Conservation (phyloP, 92 coral and sea anemone genomes). For the Pocillopora meandrina region DNA sequence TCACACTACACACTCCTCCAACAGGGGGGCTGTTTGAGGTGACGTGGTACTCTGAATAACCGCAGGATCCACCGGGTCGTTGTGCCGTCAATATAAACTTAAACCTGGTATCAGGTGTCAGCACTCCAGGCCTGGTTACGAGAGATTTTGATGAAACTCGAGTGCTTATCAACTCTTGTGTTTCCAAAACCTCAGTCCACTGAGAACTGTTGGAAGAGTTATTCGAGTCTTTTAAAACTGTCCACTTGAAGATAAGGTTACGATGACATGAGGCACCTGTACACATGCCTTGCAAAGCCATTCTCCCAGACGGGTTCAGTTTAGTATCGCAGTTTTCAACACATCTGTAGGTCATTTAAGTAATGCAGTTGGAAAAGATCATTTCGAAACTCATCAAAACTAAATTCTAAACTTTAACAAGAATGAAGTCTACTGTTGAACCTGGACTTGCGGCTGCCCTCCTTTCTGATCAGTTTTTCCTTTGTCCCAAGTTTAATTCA, state of each 20-base stretch:
- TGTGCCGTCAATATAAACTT: conserved; percentile 39
- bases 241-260: conserved; percentile 30
- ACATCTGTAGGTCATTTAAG: too few relatives aligned
- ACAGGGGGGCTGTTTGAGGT: conserved; percentile 55
- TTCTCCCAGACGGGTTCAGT: too few relatives aligned
- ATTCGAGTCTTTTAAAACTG: not conserved
- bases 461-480: too few relatives aligned
- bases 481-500: too few relatives aligned
- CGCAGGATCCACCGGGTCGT: conserved; percentile 40
- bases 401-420: too few relatives aligned
- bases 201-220: not conserved
- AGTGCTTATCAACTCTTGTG: conserved; percentile 1
- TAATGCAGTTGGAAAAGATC: too few relatives aligned
- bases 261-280: conserved; percentile 34
- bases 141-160: conserved; percentile 34
- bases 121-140: conserved; percentile 32
- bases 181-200: not conserved
- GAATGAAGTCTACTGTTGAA: too few relatives aligned
- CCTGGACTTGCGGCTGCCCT: too few relatives aligned
- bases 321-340: too few relatives aligned
- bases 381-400: too few relatives aligned
- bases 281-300: too few relatives aligned
- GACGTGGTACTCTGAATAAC: conserved; percentile 55
- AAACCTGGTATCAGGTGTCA: conserved; percentile 25
- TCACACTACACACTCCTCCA: conserved; percentile 53